A percentile compares a stretch with the other conserved stretches of the same genome.
Conservation (phyloP, 2,113 vertebrate genomes). For the Tautogolabrus adspersus region DNA sequence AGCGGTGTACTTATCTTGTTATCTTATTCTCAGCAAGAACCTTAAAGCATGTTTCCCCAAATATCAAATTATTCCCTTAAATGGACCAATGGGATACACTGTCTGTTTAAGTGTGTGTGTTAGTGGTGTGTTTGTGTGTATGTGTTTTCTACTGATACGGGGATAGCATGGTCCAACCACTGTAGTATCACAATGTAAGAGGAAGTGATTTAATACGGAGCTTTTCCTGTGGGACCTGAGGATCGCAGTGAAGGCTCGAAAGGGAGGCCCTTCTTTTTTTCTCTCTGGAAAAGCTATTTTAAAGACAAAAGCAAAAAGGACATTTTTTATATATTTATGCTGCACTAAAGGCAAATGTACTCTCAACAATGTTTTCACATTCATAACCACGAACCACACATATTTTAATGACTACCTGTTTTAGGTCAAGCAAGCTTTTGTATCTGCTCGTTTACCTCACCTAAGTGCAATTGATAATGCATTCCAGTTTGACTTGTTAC, state of each 20-base stretch:
- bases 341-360: not conserved
- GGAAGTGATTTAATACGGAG: conserved; percentile 72
- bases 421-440: not conserved
- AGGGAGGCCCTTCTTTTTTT: conserved; percentile 35
- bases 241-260: conserved; percentile 50
- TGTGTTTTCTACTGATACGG: conserved; percentile 16
- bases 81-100: conserved; percentile 1
- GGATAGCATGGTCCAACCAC: conserved; percentile 29
- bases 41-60: not conserved
- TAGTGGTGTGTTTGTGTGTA: conserved; percentile 11
- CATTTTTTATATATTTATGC: conserved; percentile 16
- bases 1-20: not conserved
- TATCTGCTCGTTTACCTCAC: conserved; percentile 20
- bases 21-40: not conserved
- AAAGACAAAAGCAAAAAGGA: conserved; percentile 8
- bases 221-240: conserved; percentile 72
- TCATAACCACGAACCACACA: not conserved
- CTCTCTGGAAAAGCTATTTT: not conserved
- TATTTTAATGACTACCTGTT: conserved; percentile 5
- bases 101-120: not conserved
- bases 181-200: conserved; percentile 64
- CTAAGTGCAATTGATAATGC: not conserved
- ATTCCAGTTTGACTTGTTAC: conserved; percentile 30
- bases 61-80: conserved; percentile 12
- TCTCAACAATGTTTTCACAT: not conserved